Evolutionary conservation across 2,113 vertebrate genomes (phyloP), one percentile per base, ranked within the genome.

Genomic region (Protomyctophum bolini): DNA sequence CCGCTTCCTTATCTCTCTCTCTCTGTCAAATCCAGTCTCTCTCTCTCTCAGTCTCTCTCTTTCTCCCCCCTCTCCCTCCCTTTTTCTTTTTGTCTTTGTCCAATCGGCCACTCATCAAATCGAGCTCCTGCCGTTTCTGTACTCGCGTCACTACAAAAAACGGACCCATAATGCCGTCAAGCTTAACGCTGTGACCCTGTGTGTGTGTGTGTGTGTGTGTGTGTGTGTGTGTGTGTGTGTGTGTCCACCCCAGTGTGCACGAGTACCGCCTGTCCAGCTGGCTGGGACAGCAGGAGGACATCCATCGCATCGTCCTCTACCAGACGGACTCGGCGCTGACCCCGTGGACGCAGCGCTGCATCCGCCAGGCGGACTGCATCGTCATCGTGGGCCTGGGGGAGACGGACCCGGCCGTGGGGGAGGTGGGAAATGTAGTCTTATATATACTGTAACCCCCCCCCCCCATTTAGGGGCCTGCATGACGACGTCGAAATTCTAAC

Each of bases 221-320:
- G 12, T 5, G 6, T 7, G 12, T 5, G 6, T 7, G 12, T 5
- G 6, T 7, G 12, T 5, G 6, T 7, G 12, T n/a, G n/a, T 3
- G n/a, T 57, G 15, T n/a, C 28, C 11, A 75, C 62, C 62, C 47
- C 86, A 98, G 97, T 29, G 89, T 96, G 69, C 97, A 98, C 0
- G 97, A 98, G 81, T 98, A 99, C 83, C 93, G 97, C 0, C 92
- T 99, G 6, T 98, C 94, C 50, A 98, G 96, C 90, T 99, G 97
- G 98, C 88, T 98, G 85, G 97, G 96, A 0, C 98, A 99, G 81
- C 97, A 99, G 89, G 97, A 99, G 80, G 98, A 98, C 70, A 93
- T 96, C 62, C 97, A 99, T 89, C 94, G 96, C 2, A 97, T 99
- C 0, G 97, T 98, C 60, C 93, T 98, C 1, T 98, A 98, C 89